Evolutionary conservation across 2,113 vertebrate genomes (phyloP).

Genomic region (Megatriorchis doriae): DNA sequence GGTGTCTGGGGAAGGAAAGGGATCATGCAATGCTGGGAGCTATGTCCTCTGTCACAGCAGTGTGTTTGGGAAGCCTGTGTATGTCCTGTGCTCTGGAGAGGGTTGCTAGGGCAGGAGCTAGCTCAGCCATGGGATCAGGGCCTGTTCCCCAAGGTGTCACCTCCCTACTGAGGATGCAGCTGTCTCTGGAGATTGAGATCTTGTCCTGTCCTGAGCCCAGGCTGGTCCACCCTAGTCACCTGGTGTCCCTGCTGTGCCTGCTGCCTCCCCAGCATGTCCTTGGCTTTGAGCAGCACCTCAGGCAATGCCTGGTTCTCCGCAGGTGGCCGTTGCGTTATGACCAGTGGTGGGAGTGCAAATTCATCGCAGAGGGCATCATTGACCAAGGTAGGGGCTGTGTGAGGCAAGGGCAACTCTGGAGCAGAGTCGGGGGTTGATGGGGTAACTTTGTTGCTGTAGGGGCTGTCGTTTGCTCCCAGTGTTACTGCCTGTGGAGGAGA

Average conservation of each 20-base stretch:
- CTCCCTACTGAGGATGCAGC: neutral
- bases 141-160: neutral
- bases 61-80: neutral
- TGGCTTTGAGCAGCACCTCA: neutral
- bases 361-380: slow-evolving; percentile 97
- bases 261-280: neutral
- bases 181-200: neutral
- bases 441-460: neutral
- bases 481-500: neutral
- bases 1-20: neutral
- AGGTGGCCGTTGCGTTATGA: slow-evolving; percentile 96
- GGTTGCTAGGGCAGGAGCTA: neutral
- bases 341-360: slow-evolving; percentile 99
- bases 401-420: neutral
- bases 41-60: neutral
- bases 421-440: neutral
- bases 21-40: neutral
- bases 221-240: neutral
- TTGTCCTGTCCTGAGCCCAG: neutral
- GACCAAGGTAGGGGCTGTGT: slow-evolving; percentile 83
- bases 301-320: neutral
- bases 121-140: neutral
- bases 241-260: neutral
- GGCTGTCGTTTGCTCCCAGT: neutral
- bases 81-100: neutral